Evolutionary conservation across 2,888 invertebrate species (phyloP), one percentile per base, ranked within the genome.

Genomic region (Lasioglossum leucozonium): DNA sequence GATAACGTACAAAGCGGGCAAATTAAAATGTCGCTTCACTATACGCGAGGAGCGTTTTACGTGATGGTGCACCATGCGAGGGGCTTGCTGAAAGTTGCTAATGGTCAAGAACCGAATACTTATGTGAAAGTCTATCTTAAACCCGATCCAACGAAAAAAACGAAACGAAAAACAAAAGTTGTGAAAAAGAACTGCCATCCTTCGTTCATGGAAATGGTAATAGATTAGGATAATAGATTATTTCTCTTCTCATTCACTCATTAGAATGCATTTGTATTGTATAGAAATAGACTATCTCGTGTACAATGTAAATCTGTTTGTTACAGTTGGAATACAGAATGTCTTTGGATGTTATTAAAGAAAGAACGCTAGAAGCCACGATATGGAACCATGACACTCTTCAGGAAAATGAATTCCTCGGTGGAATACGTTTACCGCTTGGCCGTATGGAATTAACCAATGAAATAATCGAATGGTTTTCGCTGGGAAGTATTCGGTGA

Each of bases 201-300:
- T 0, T 99, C 99, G 30, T 99, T 99, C 95, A 99, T 99, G 98
- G 99, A 99, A 96, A 98, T 98, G 98, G 98, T 98, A 95, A 95
- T 30, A 5, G 30, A 72, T 91, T 71, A 44, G 65, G 4, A 58
- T 22, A 69, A 42, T 34, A 4, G 37, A 65, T 77, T 6, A 69
- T 30, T 77, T 37, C 4, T 34, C 55, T 44, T 83, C 26, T 16
- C 2, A n/a, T 62, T 55, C 30, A 58, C 16, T 4, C 11, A 26
- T 26, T 55, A 55, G 55, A 10, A 55, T 34, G 3, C 34, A 34
- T 34, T 1, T 34, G 34, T 34, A 34, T 34, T 34, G 34, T 34
- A 34, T 51, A 51, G n/a, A 76, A 26, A 47, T 8, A 58, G 22
- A 51, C 8, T 42, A 18, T 1, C 22, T 58, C 26, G 5, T 42